phyloP scores from a whole-genome alignment of 2,113 vertebrate genomes.

The Scopus umbretta region DNA sequence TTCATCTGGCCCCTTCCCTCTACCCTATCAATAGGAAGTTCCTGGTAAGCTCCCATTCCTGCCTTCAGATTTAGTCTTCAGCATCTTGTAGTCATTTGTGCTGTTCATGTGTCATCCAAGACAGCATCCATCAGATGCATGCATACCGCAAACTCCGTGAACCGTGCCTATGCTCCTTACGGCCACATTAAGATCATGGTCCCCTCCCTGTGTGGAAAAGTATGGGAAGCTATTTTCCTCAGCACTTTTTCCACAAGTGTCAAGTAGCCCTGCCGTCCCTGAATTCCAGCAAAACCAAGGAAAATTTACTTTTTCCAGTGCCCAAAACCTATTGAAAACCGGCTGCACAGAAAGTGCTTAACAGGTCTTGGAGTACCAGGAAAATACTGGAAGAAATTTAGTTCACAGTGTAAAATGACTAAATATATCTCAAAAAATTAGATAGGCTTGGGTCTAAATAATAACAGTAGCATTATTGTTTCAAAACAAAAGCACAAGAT shows the following conservation, averaged over 20 bases:
- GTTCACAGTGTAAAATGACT: not conserved
- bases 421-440: no score
- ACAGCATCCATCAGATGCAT: rapidly evolving
- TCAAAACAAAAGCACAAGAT: not conserved
- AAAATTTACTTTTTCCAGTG: not conserved
- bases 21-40: not conserved
- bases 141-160: not conserved
- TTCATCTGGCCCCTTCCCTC: not conserved
- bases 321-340: not conserved
- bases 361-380: not conserved
- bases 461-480: not conserved
- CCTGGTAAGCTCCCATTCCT: not conserved
- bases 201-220: not conserved
- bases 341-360: not conserved
- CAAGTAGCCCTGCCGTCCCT: not conserved
- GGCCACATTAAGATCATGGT: not conserved
- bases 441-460: not conserved
- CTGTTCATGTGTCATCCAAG: not conserved
- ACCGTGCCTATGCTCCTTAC: not conserved
- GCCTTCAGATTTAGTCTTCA: not conserved
- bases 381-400: not conserved
- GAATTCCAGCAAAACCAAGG: not conserved
- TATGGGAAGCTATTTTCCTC: not conserved
- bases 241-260: not conserved
- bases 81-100: not conserved